Base-by-base conservation (phyloP, 2,113 vertebrate species). In the Propithecus coquereli region DNA sequence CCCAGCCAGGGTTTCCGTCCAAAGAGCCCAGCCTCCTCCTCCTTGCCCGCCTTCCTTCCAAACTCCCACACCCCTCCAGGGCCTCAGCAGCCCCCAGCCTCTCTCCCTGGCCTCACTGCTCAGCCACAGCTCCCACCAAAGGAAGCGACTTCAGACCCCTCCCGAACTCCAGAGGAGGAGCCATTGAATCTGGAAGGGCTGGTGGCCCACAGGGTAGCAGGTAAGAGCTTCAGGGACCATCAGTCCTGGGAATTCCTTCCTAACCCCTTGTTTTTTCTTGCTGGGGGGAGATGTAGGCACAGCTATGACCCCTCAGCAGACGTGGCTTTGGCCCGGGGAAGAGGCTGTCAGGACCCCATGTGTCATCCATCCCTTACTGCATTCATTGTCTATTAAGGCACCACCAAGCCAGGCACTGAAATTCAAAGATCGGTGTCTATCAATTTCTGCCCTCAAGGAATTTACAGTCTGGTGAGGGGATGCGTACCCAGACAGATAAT, bases 151-250 rank as follows among this genome's bases (percentile, higher is more conserved):
- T 98, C 98, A 84, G 98, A 98, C 25, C 94, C 98, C 54, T 98
- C 98, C 17, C 97, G 96, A 76, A 98, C 96, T 0, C 98, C 98
- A 0, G 99, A 99, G 93, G 99, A 99, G 70, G 98, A 99, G 80
- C 99, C 98, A 22, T 98, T 99, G 98, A 99, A 99, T 76, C 97
- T 99, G 93, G 99, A 99, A 97, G 99, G 99, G 52, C 98, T 99
- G 97, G 99, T 99, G 95, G 99, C 99, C 87, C 99, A 99, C 71
- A 98, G 99, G 91, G 99, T 99, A 76, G 99, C 99, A 98, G 99
- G 99, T 99, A 99, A 99, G 99, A 96, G 11, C 25, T 91, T 94
- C 14, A 8, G 52, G 77, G 61, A 25, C 87, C 8, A 6, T 47
- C 20, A 3, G 37, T n/a, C 22, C 45, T 82, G 34, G 37, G 10